Evolutionary conservation across 2,888 invertebrate genomes (phyloP).

Genomic region (Luperina testacea): DNA sequence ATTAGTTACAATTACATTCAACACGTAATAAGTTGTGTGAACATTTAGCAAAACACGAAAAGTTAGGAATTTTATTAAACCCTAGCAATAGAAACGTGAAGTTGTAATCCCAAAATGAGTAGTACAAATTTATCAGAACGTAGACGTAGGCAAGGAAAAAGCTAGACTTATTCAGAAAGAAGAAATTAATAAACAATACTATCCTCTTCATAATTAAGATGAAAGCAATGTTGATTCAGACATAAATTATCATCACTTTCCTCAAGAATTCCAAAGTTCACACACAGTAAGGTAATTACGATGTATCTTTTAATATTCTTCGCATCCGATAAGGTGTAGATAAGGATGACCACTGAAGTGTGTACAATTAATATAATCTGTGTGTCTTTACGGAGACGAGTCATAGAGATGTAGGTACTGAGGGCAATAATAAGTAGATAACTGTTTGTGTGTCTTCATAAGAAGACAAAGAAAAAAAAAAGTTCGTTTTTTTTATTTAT

Average conservation of each 20-base stretch:
- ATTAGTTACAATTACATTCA: background rate
- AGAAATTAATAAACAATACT: background rate
- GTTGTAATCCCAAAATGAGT: background rate
- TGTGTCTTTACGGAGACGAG: background rate
- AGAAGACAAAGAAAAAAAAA: too few relatives aligned
- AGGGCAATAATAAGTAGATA: slow-evolving; percentile 26
- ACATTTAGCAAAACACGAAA: background rate
- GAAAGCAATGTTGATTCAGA: slow-evolving; percentile 25
- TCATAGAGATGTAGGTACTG: background rate
- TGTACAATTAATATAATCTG: slow-evolving; percentile 30
- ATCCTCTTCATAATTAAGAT: slow-evolving; percentile 5
- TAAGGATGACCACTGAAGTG: slow-evolving; percentile 18
- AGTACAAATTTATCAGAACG: background rate
- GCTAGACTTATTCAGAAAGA: background rate
- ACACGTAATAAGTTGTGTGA: background rate
- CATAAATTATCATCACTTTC: slow-evolving; percentile 29
- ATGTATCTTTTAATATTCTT: slow-evolving; percentile 18
- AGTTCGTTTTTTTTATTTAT: too few relatives aligned
- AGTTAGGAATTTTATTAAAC: background rate
- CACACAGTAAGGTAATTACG: background rate
- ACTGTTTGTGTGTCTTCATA: background rate
- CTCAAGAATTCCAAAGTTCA: slow-evolving; percentile 42
- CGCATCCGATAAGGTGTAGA: slow-evolving; percentile 46
- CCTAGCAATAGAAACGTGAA: too few relatives aligned
- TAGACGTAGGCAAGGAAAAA: background rate